Evolutionary conservation across 64 coral and sea anemone genomes (phyloP).

Genomic region (Stichodactyla mertensii): DNA sequence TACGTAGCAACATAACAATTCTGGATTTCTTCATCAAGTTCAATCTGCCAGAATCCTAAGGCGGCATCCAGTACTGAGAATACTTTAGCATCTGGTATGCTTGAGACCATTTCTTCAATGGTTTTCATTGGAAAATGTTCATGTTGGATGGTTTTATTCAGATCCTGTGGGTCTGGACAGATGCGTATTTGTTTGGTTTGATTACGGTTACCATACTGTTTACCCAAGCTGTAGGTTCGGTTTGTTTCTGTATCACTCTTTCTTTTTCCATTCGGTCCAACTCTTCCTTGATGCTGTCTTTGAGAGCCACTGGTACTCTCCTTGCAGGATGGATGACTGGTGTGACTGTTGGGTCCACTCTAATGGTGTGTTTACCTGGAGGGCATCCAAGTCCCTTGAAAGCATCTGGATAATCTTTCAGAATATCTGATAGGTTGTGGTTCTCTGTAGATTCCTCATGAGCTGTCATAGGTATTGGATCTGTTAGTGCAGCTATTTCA

Average conservation of each 20-base stretch:
- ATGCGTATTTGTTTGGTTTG: background rate
- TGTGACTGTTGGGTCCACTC: background rate
- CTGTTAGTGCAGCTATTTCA: background rate
- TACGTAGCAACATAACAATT: too few species aligned
- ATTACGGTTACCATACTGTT: background rate
- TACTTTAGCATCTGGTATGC: conserved; percentile 3
- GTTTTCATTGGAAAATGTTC: conserved; percentile 1
- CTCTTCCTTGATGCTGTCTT: background rate
- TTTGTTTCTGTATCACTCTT: background rate
- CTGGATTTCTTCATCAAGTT: background rate
- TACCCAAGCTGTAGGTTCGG: too few species aligned
- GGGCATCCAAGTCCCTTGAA: too few species aligned
- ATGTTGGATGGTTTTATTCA: too few species aligned
- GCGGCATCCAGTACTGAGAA: too few species aligned
- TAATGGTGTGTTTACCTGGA: conserved; percentile 14
- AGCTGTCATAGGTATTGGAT: background rate
- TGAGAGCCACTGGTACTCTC: background rate
- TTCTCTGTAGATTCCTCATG: background rate
- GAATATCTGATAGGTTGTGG: background rate
- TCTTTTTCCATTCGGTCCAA: background rate
- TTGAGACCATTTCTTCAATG: conserved; percentile 13
- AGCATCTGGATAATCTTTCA: background rate
- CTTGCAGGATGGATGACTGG: background rate
- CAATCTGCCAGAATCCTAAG: conserved; percentile 27
- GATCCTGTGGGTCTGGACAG: too few species aligned